A percentile compares a stretch with the other conserved stretches of the same genome.
phyloP scores from a whole-genome alignment of 2,888 invertebrate species.

The Conchocele bisecta region DNA sequence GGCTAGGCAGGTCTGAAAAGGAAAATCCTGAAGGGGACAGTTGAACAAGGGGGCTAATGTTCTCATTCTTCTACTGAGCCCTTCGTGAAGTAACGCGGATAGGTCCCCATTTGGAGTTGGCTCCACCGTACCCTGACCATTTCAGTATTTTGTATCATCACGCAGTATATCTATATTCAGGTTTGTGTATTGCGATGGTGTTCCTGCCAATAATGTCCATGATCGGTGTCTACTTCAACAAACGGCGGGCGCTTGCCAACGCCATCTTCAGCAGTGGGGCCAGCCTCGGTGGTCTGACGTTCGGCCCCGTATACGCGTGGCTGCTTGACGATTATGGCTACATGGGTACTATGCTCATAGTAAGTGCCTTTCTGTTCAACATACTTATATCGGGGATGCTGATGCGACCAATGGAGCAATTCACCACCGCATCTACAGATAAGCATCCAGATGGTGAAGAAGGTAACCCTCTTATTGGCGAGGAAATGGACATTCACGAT shows the following conservation, averaged over 20 bases:
- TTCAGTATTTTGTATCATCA: too few species aligned
- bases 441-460: too few species aligned
- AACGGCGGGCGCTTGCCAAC: conserved; percentile 44
- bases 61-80: too few species aligned
- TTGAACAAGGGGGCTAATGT: too few species aligned
- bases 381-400: conserved; percentile 31
- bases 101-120: too few species aligned
- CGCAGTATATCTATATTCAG: too few species aligned
- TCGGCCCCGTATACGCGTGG: conserved; percentile 36
- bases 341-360: conserved; percentile 43
- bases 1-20: too few species aligned
- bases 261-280: conserved; percentile 41
- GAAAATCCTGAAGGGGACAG: too few species aligned
- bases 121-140: too few species aligned
- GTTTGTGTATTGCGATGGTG: conserved; percentile 22
- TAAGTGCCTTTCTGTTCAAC: conserved; percentile 40
- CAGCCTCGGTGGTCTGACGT: conserved; percentile 38
- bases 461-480: too few species aligned
- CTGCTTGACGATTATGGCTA: conserved; percentile 45
- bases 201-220: conserved; percentile 34
- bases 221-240: conserved; percentile 48
- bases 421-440: background rate
- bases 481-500: too few species aligned
- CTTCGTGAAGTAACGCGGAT: too few species aligned
- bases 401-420: conserved; percentile 38